Conservation (phyloP, 2,888 invertebrate genomes). For the Ochropacha duplaris region DNA sequence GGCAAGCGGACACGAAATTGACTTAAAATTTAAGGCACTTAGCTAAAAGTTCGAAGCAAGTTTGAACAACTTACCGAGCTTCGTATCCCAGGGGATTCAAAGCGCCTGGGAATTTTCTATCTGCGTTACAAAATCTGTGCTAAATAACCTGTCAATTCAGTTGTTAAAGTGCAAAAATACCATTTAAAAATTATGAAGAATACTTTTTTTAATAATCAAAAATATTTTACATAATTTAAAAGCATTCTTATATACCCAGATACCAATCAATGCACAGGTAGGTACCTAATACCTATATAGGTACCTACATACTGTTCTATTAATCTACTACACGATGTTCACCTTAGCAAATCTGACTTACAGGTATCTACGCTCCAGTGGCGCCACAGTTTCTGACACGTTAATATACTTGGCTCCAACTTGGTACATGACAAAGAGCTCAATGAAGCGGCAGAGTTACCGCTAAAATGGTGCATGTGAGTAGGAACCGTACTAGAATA, state of each 20-base stretch:
- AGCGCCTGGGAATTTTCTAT: constrained; percentile 31
- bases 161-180: constrained; percentile 10
- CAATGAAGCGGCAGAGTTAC: neutral
- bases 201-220: no score
- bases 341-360: no score
- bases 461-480: neutral
- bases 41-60: constrained; percentile 56
- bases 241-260: no score
- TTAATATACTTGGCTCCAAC: neutral
- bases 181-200: constrained; percentile 6
- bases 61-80: constrained; percentile 49
- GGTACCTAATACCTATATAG: no score
- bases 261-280: no score
- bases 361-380: no score
- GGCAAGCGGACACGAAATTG: constrained; percentile 55
- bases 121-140: constrained; percentile 15
- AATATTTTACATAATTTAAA: no score
- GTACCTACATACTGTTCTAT: no score
- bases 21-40: constrained; percentile 74
- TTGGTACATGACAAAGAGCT: neutral
- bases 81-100: constrained; percentile 43
- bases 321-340: no score
- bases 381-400: neutral
- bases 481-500: neutral
- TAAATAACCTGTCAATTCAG: constrained; percentile 18